These are phyloP conservation scores for Boloria euphrosyne DNA, from an alignment of 2,888 invertebrate species.

Conservation along the genomic window DNA sequence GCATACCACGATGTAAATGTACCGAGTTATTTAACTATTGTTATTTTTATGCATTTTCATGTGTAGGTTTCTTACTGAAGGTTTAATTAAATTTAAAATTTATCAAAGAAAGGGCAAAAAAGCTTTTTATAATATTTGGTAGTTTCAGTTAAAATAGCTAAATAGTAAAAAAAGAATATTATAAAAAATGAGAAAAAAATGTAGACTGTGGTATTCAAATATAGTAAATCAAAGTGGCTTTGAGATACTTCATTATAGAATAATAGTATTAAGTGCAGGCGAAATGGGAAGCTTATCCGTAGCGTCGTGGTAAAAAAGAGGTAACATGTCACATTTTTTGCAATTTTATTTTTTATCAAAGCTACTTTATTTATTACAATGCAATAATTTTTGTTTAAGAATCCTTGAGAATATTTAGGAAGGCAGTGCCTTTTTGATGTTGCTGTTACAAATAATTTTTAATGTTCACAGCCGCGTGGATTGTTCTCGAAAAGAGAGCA, in stretches of 20 bases:
- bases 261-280: slow-evolving; percentile 5
- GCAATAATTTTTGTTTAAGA: background rate
- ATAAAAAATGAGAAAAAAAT: too few species aligned
- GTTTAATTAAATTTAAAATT: too few species aligned
- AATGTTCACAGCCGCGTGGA: slow-evolving; percentile 81
- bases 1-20: too few species aligned
- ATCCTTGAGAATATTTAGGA: slow-evolving; percentile 4
- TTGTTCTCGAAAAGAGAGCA: slow-evolving; percentile 63
- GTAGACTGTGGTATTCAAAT: background rate
- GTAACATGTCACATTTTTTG: background rate
- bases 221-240: background rate
- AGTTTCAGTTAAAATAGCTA: too few species aligned
- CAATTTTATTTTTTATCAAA: background rate
- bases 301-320: background rate
- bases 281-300: background rate
- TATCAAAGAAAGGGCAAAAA: too few species aligned
- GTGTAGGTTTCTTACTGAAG: too few species aligned
- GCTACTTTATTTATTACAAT: too few species aligned
- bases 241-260: background rate
- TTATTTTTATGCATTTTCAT: too few species aligned
- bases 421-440: slow-evolving; percentile 44
- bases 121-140: too few species aligned
- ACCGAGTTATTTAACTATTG: too few species aligned
- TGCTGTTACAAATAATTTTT: slow-evolving; percentile 65
- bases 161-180: background rate